A percentile compares a stretch with the other conserved stretches of the same genome.
Conservation (phyloP, 2,797 vertebrate species). For the Perodicticus potto region DNA sequence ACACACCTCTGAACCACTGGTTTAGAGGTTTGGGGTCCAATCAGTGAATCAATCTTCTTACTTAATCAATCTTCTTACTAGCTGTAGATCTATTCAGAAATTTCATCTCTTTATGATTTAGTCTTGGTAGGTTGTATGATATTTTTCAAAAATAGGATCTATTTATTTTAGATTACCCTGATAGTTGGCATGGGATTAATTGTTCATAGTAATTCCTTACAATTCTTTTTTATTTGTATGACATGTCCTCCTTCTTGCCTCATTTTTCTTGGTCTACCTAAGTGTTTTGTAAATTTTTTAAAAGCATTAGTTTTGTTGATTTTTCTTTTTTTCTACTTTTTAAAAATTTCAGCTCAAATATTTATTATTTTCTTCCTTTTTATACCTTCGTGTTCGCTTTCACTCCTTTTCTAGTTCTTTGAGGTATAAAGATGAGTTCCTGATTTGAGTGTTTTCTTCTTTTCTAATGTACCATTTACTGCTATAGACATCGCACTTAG, state of each 20-base stretch:
- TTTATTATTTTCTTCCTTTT: neutral
- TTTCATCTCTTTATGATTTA: constrained; percentile 6
- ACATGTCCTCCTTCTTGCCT: neutral
- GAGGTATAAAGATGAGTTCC: neutral
- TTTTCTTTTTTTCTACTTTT: neutral
- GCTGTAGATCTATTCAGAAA: neutral
- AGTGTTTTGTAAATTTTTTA: neutral
- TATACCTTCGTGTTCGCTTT: neutral
- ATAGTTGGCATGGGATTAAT: neutral
- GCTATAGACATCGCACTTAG: neutral
- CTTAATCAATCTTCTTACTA: neutral
- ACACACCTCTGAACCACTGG: too few relatives aligned
- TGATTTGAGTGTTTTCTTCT: neutral
- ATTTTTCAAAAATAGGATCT: neutral
- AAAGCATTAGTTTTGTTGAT: neutral
- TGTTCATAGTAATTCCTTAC: neutral
- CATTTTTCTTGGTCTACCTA: neutral
- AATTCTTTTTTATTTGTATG: constrained; percentile 9
- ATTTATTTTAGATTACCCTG: neutral
- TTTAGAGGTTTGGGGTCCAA: neutral
- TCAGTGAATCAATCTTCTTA: neutral
- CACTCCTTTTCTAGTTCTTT: neutral
- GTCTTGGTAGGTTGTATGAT: neutral
- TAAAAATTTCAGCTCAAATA: neutral
- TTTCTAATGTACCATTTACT: neutral